Evolutionary conservation across 2,888 invertebrate species (phyloP).

Genomic region (Pimpla rufipes): DNA sequence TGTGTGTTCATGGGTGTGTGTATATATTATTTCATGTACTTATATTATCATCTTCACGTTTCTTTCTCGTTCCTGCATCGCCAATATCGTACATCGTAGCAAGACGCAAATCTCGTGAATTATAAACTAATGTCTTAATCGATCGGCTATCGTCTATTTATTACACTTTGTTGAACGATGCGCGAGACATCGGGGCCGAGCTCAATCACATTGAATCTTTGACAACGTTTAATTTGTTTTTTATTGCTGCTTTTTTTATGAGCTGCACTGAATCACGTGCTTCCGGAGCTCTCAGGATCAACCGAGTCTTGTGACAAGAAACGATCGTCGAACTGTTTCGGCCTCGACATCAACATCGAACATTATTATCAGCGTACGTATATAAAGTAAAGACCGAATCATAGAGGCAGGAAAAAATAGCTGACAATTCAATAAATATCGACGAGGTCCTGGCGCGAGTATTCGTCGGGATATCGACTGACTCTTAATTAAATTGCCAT

Average conservation of each 20-base stretch:
- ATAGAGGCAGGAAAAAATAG: conserved; percentile 53
- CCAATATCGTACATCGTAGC: conserved; percentile 63
- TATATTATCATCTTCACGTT: conserved; percentile 44
- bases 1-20: conserved; percentile 46
- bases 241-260: conserved; percentile 36
- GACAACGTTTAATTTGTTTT: conserved; percentile 22
- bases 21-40: conserved; percentile 62
- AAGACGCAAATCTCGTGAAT: conserved; percentile 53
- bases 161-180: conserved; percentile 51
- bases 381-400: conserved; percentile 40
- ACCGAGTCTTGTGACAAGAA: conserved; percentile 5
- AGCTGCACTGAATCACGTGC: conserved; percentile 7
- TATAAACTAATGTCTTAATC: conserved; percentile 60
- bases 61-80: conserved; percentile 35
- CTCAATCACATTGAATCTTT: conserved; percentile 11
- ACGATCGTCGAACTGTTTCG: conserved; percentile 37
- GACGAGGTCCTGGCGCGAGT: conserved; percentile 33
- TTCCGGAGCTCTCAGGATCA: conserved; percentile 1
- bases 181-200: conserved; percentile 44
- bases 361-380: conserved; percentile 44
- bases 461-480: conserved; percentile 26
- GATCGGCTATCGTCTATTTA: conserved; percentile 48
- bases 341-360: conserved; percentile 45
- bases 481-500: conserved; percentile 21
- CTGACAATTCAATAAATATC: conserved; percentile 57